These are phyloP conservation scores for Aphis gossypii DNA, from an alignment of 1,140 invertebrate species.

Conservation along the genomic window DNA sequence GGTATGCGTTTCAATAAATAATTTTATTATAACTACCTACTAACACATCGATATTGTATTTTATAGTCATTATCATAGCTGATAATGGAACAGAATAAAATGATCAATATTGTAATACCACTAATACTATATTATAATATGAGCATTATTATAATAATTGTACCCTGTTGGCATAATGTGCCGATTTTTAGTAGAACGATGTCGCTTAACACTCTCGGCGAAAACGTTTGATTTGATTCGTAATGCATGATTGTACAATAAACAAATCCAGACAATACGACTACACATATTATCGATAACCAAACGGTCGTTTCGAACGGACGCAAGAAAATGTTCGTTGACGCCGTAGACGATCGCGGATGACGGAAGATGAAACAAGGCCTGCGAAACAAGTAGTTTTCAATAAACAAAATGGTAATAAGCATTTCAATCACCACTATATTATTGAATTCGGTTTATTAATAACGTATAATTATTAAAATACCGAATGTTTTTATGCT, in stretches of 20 bases:
- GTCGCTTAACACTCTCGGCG: slow-evolving; percentile 8
- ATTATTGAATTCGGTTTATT: not conserved
- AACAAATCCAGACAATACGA: not conserved
- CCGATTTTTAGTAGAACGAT: slow-evolving; percentile 38
- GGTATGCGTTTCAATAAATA: too few species aligned
- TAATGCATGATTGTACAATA: slow-evolving; percentile 32
- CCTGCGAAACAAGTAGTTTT: not conserved
- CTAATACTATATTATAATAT: too few species aligned
- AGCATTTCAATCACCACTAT: not conserved
- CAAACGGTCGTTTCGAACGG: slow-evolving; percentile 31
- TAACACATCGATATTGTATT: not conserved
- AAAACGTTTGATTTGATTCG: not conserved
- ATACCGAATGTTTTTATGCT: not conserved
- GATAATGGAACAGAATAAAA: not conserved
- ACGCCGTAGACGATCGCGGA: not conserved
- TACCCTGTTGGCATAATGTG: slow-evolving; percentile 52
- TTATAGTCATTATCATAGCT: not conserved
- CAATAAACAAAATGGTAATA: not conserved
- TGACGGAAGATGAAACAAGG: slow-evolving; percentile 45
- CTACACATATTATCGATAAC: not conserved
- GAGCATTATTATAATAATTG: not conserved
- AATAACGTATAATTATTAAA: not conserved
- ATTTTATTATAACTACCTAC: too few species aligned
- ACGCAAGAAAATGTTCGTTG: slow-evolving; percentile 32
- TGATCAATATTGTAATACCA: not conserved